phyloP scores from a whole-genome alignment of 2,797 vertebrate species.

The Coregonus suidteri region DNA sequence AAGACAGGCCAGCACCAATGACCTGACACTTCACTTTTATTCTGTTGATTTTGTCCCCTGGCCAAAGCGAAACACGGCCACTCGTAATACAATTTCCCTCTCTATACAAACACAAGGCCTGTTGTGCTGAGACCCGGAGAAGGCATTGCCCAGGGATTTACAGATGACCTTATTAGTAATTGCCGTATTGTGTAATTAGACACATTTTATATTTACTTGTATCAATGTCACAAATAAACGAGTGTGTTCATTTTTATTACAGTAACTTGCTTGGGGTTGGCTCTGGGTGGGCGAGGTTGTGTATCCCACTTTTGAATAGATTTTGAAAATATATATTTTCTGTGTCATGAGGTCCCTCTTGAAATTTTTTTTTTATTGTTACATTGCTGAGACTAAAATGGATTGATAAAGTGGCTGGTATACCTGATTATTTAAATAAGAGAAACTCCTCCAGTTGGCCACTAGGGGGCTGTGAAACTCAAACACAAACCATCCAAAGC shows the following conservation, averaged over 20 bases:
- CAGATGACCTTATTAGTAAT: constrained; percentile 15
- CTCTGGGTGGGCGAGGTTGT: not conserved
- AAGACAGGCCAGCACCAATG: constrained; percentile 34
- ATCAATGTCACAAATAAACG: constrained; percentile 14
- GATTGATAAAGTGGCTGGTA: not conserved
- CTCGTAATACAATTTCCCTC: constrained; percentile 53
- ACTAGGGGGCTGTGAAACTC: constrained; percentile 66
- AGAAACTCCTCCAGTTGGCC: constrained; percentile 37
- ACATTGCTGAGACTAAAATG: not conserved
- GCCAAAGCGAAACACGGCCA: constrained; percentile 52
- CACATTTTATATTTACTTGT: constrained; percentile 24
- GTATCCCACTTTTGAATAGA: not conserved
- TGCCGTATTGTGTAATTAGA: constrained; percentile 17
- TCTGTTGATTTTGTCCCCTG: constrained; percentile 54
- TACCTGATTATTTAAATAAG: not conserved
- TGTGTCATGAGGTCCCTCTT: not conserved
- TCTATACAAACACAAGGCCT: constrained; percentile 47
- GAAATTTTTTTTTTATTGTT: not conserved
- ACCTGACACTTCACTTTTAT: constrained; percentile 36
- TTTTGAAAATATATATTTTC: not conserved
- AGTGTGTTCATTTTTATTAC: constrained; percentile 9
- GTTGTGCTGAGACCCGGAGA: constrained; percentile 37
- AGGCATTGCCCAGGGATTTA: constrained; percentile 20
- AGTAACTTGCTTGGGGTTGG: not conserved
- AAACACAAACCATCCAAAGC: not conserved